Percentiles rank a stretch among this genome's conserved stretches.
Evolutionary conservation across 2,113 vertebrate genomes (phyloP).

Genomic region (Peromyscus maniculatus): DNA sequence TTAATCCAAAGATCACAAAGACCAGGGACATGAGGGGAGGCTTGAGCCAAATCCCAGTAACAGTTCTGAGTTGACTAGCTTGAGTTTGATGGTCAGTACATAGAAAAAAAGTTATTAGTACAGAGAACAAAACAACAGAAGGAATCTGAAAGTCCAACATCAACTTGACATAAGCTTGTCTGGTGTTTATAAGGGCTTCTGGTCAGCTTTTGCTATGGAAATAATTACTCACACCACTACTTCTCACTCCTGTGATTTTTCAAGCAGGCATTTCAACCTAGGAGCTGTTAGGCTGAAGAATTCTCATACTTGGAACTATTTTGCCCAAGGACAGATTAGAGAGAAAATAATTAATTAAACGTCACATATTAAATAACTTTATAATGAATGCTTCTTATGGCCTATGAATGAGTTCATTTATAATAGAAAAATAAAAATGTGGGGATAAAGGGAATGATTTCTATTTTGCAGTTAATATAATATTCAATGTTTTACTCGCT

Average conservation of each 20-base stretch:
- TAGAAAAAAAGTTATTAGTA: background rate
- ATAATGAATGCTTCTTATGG: slow-evolving; percentile 33
- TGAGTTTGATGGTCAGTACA: background rate
- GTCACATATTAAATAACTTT: slow-evolving; percentile 65
- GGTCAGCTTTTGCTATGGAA: slow-evolving; percentile 15
- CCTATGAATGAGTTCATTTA: slow-evolving; percentile 61
- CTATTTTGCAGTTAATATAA: slow-evolving; percentile 55
- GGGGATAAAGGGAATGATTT: slow-evolving; percentile 56
- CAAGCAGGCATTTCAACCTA: slow-evolving; percentile 41
- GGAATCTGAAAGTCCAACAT: background rate
- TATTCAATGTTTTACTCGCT: slow-evolving; percentile 47
- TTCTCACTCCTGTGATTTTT: slow-evolving; percentile 39
- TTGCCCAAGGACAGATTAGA: slow-evolving; percentile 59
- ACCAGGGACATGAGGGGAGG: no score
- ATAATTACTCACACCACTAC: slow-evolving; percentile 27
- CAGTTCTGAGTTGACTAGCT: background rate
- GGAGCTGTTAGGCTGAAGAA: slow-evolving; percentile 6
- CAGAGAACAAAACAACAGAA: background rate
- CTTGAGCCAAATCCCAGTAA: no score
- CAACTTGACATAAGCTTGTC: background rate
- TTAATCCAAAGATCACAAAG: background rate
- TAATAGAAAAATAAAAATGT: slow-evolving; percentile 64
- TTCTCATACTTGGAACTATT: slow-evolving; percentile 53
- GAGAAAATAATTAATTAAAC: slow-evolving; percentile 73
- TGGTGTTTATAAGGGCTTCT: background rate